Conservation (phyloP, 2,888 invertebrate species). For the Xestia rhomboidea region DNA sequence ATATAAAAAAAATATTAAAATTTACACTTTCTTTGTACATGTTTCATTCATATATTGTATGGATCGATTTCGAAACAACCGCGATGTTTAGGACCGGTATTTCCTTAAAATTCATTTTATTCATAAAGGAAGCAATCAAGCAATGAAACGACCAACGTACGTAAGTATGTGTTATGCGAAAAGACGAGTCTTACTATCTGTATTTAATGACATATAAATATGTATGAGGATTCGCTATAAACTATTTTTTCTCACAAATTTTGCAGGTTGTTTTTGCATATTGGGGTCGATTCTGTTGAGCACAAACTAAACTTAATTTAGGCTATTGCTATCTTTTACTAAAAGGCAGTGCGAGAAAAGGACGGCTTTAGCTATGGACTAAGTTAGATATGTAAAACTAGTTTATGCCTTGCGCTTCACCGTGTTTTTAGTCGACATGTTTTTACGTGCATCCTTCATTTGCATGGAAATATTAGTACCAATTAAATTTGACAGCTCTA, state of each 20-base stretch:
- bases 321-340: too few relatives aligned
- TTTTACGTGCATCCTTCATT: too few relatives aligned
- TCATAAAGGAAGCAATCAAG: not conserved
- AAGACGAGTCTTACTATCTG: not conserved
- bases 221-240: not conserved
- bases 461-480: too few relatives aligned
- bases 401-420: too few relatives aligned
- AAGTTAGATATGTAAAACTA: too few relatives aligned
- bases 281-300: too few relatives aligned
- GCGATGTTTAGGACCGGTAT: not conserved
- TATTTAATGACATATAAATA: not conserved
- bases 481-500: too few relatives aligned
- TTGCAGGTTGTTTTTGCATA: not conserved
- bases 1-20: not conserved
- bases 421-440: too few relatives aligned
- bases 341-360: too few relatives aligned
- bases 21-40: not conserved
- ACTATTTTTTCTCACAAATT: too few relatives aligned
- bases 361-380: too few relatives aligned
- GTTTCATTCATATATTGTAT: not conserved
- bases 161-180: not conserved
- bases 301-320: too few relatives aligned
- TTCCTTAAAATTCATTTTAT: not conserved
- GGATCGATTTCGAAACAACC: not conserved
- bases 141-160: not conserved